Percentiles rank a stretch among this genome's conserved stretches.
phyloP scores from a whole-genome alignment of 2,797 vertebrate genomes.

The Amblyopsis hoosieri region DNA sequence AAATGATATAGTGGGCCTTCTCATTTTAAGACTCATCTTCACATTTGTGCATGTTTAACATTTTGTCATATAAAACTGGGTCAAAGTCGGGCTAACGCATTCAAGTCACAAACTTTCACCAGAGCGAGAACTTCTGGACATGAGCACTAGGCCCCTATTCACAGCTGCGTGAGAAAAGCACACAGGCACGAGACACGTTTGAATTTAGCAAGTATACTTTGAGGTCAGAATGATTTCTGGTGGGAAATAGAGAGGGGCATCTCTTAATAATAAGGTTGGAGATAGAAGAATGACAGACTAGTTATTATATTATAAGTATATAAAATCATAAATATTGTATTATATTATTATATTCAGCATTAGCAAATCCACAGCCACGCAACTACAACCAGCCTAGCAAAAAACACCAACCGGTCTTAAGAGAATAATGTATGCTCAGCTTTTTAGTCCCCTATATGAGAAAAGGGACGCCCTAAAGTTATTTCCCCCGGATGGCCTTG shows the following conservation, averaged over 20 bases:
- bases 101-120: constrained; percentile 56
- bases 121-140: constrained; percentile 49
- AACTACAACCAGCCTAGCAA: constrained; percentile 31
- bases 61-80: constrained; percentile 69
- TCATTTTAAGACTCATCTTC: constrained; percentile 69
- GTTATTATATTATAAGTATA: neutral
- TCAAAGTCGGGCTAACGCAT: constrained; percentile 59
- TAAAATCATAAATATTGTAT: neutral
- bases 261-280: constrained; percentile 16
- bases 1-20: constrained; percentile 56
- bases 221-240: constrained; percentile 35
- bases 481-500: constrained; percentile 62
- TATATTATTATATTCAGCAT: constrained; percentile 35
- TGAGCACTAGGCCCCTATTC: constrained; percentile 44
- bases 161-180: constrained; percentile 21
- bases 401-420: constrained; percentile 15
- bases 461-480: constrained; percentile 65
- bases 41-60: constrained; percentile 72
- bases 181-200: constrained; percentile 25
- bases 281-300: constrained; percentile 15
- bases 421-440: constrained; percentile 28
- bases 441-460: constrained; percentile 46
- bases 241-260: constrained; percentile 25
- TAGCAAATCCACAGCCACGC: constrained; percentile 37
- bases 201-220: constrained; percentile 40